These are phyloP conservation scores for Eupithecia tripunctaria DNA, from an alignment of 2,888 invertebrate species.

Conservation along the genomic window DNA sequence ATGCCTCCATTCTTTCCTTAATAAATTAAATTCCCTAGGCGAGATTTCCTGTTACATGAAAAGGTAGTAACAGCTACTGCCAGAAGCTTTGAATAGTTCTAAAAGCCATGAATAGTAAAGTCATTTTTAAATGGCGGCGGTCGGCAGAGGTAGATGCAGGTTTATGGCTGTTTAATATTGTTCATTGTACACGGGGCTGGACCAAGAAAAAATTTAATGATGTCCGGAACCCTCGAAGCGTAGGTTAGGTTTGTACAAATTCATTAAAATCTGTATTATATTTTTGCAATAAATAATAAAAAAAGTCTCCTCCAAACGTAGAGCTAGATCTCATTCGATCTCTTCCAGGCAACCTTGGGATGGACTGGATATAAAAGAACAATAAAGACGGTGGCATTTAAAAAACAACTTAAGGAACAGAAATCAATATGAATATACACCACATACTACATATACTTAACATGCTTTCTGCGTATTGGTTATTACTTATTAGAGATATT, in stretches of 20 bases:
- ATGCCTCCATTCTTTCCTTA: slow-evolving; percentile 67
- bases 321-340: background rate
- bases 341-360: no score
- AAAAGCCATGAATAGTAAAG: background rate
- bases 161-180: background rate
- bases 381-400: no score
- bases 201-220: background rate
- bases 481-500: no score
- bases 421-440: no score
- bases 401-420: no score
- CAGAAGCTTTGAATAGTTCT: slow-evolving; percentile 2
- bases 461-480: background rate
- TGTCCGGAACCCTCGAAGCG: background rate
- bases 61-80: slow-evolving; percentile 1
- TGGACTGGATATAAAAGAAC: no score
- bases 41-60: slow-evolving; percentile 1
- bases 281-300: background rate
- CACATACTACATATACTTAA: no score
- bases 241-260: background rate
- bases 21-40: slow-evolving; percentile 62
- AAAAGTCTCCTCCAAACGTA: background rate
- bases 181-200: background rate
- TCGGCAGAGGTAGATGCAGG: background rate
- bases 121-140: background rate
- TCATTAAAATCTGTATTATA: background rate